A percentile compares a stretch with the other conserved stretches of the same genome.
Conservation (phyloP, 2,113 vertebrate species). For the Tupaia tana region DNA sequence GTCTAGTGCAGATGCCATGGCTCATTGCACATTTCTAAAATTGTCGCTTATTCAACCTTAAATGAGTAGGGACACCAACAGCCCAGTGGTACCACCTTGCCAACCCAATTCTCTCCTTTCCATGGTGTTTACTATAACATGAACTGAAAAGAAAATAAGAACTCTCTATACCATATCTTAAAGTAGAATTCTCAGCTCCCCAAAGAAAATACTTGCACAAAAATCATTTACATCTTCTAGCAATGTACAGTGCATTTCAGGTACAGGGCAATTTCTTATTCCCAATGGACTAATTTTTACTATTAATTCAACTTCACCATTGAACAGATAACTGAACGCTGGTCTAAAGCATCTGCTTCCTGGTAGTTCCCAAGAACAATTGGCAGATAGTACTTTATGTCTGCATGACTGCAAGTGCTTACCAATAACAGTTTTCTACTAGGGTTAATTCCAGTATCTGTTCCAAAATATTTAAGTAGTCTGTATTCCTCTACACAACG, state of each 20-base stretch:
- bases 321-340: background rate
- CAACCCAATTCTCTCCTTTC: background rate
- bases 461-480: conserved; percentile 23
- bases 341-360: background rate
- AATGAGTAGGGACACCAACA: background rate
- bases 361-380: background rate
- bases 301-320: conserved; percentile 12
- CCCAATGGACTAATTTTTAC: background rate
- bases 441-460: background rate
- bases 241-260: background rate
- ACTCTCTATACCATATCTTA: background rate
- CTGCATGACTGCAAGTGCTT: background rate
- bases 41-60: background rate
- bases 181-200: background rate
- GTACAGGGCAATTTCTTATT: background rate
- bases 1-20: background rate
- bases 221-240: background rate
- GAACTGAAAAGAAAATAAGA: background rate
- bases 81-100: background rate
- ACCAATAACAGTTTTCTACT: background rate
- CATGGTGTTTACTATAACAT: background rate
- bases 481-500: background rate
- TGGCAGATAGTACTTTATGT: background rate
- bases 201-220: conserved; percentile 17
- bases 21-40: background rate